phyloP scores from a whole-genome alignment of 2,113 vertebrate species.

The Cheilinus undulatus region DNA sequence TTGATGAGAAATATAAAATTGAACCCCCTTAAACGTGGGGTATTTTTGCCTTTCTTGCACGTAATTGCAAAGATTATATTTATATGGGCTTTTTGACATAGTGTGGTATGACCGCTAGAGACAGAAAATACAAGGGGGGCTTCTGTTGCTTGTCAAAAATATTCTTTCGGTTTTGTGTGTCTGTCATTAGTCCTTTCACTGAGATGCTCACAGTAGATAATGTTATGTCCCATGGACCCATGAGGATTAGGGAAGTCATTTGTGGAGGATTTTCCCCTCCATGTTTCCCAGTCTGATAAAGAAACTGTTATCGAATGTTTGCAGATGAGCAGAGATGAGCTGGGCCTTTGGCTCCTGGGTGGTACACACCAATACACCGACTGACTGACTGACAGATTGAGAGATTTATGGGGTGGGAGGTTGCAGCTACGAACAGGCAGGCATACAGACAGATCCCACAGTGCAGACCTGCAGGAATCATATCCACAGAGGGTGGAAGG shows the following conservation, averaged over 20 bases:
- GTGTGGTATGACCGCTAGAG: too few relatives aligned
- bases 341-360: constrained; percentile 15
- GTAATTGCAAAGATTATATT: too few relatives aligned
- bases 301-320: constrained; percentile 9
- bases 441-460: constrained; percentile 31
- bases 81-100: too few relatives aligned
- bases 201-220: constrained; percentile 35
- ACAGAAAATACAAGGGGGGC: too few relatives aligned
- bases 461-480: constrained; percentile 51
- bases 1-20: too few relatives aligned
- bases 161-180: not conserved
- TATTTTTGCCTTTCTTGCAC: too few relatives aligned
- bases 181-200: constrained; percentile 4
- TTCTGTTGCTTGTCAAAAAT: not conserved
- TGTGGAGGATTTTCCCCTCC: constrained; percentile 17
- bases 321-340: constrained; percentile 42
- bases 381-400: not conserved
- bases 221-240: not conserved
- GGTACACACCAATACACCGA: not conserved
- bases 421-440: constrained; percentile 24
- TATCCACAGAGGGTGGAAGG: constrained; percentile 57
- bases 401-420: constrained; percentile 6
- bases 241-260: constrained; percentile 33
- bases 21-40: too few relatives aligned
- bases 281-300: not conserved